Percentiles rank a stretch among this genome's conserved stretches.
These are phyloP conservation scores for Corythoichthys intestinalis DNA, from an alignment of 2,113 vertebrate genomes.

Conservation along the genomic window DNA sequence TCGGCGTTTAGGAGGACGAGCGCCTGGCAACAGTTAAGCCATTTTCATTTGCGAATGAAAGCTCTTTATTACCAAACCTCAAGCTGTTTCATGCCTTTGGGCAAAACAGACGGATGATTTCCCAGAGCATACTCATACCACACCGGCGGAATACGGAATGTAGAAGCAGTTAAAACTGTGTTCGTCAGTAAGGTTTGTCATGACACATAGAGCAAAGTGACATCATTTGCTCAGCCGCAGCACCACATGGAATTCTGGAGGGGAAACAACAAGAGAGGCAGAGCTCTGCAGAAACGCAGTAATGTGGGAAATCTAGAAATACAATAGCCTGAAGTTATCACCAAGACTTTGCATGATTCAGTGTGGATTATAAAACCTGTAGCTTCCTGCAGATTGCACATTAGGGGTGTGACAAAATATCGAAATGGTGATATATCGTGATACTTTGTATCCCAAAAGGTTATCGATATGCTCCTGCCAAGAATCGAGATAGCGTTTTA, in stretches of 20 bases:
- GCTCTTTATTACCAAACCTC: conserved; percentile 24
- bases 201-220: conserved; percentile 30
- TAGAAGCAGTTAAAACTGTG: background rate
- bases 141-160: background rate
- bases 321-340: conserved; percentile 32
- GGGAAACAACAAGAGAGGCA: conserved; percentile 22
- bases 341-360: conserved; percentile 24
- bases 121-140: background rate
- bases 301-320: conserved; percentile 34
- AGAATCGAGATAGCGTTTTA: too few species aligned
- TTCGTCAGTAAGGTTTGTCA: background rate
- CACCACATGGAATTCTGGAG: conserved; percentile 44
- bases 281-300: conserved; percentile 31
- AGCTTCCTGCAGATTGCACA: conserved; percentile 20
- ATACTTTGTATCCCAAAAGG: too few species aligned
- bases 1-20: conserved; percentile 29
- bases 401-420: background rate
- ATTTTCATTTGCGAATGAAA: conserved; percentile 25
- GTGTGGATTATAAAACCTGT: conserved; percentile 38
- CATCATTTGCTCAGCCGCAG: conserved; percentile 35
- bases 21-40: conserved; percentile 16
- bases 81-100: conserved; percentile 22
- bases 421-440: too few species aligned
- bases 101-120: background rate
- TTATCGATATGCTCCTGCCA: too few species aligned